A percentile compares a stretch with the other conserved stretches of the same genome.
Conservation (phyloP, 2,888 invertebrate genomes). For the Fragum fragum region DNA sequence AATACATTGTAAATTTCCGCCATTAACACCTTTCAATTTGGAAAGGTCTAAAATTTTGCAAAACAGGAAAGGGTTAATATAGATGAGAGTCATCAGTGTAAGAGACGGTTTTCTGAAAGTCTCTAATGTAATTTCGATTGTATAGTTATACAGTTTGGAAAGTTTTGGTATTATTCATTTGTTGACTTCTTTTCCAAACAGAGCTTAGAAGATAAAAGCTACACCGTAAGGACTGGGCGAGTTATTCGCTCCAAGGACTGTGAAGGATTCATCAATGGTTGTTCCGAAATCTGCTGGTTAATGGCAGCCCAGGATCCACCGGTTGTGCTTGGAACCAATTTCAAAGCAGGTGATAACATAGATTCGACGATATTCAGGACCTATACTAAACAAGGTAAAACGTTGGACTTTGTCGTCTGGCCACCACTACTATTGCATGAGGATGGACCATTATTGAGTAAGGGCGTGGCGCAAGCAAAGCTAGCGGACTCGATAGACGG, state of each 20-base stretch:
- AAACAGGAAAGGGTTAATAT: no score
- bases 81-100: no score
- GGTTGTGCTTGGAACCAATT: not conserved
- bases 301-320: conserved; percentile 12
- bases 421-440: not conserved
- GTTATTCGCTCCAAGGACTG: not conserved
- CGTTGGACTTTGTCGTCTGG: conserved; percentile 4
- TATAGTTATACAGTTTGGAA: no score
- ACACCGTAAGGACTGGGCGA: not conserved
- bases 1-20: no score
- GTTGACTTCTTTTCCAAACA: not conserved
- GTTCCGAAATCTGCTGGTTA: conserved; percentile 7
- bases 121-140: no score
- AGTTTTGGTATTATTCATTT: no score
- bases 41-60: no score
- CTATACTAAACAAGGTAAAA: conserved; percentile 14
- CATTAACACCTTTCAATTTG: no score
- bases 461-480: conserved; percentile 13
- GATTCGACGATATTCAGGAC: not conserved
- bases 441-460: not conserved
- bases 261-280: not conserved
- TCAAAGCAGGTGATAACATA: not conserved
- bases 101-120: no score
- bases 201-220: not conserved
- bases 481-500: not conserved